Base-by-base conservation (phyloP, 2,113 vertebrate species). In the Baryphthengus martii region DNA sequence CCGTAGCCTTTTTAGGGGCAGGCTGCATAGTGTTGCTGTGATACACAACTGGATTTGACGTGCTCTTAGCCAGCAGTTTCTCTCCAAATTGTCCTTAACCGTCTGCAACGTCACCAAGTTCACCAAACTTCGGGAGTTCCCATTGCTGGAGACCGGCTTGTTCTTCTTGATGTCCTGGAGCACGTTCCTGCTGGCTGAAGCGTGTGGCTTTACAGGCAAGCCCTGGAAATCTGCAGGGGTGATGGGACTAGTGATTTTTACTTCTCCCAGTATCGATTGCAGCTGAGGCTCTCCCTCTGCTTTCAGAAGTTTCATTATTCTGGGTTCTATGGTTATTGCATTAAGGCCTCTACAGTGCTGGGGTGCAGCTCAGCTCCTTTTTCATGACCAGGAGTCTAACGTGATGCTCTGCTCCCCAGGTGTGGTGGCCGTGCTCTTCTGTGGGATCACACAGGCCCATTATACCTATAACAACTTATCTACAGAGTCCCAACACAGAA, bases 151-250 rank as follows among this genome's bases (percentile, higher is more conserved):
- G 98, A 99, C 99, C 0, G 99, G 99, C 13, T 95, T 99, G 72
- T 99, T 99, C 96, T 99, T 99, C 98, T 91, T 99, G 96, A 99
- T 99, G 99, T 99, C 99, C 40, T 99, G 99, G 99, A 99, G 99
- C 97, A 99, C 99, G 0, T 99, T 99, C 89, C 98, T 99, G 39
- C 96, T 99, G 97, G 99, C 99, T 1, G 99, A 99, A 96, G 99
- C 99, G 0, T 99, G 99, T 90, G 99, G 99, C 73, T 99, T 99
- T 97, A 99, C 99, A 98, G 99, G 99, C 99, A 95, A 96, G 97
- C 87, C 66, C 59, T 76, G 11, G 55, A 52, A 40, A 39, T 45
- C 53, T 47, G 56, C 65, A 47, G 82, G 79, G 84, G 2, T 71
- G 29, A 4, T 37, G 66, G 47, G 63, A n/a, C 44, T 15, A 1